phyloP scores from a whole-genome alignment of 2,797 vertebrate genomes.

The Thamnophis elegans region DNA sequence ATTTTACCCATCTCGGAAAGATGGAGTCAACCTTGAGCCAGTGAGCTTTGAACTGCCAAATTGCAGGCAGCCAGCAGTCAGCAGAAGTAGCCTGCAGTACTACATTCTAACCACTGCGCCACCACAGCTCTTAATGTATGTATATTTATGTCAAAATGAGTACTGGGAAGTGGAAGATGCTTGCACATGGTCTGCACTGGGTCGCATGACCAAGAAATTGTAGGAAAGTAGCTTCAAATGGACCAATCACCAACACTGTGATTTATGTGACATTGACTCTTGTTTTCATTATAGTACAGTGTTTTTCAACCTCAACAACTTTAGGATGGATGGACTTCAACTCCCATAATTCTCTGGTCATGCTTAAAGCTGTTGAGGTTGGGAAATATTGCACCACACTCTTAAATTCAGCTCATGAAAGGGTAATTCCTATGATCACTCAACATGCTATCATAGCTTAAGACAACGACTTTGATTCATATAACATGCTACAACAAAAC shows the following conservation, averaged over 20 bases:
- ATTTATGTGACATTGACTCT: background rate
- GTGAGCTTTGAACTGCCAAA: no score
- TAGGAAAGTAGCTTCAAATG: background rate
- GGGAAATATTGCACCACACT: background rate
- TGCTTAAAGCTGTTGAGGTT: background rate
- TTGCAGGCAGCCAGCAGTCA: no score
- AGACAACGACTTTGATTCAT: background rate
- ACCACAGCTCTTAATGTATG: no score
- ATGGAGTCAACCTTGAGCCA: no score
- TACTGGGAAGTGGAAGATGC: background rate
- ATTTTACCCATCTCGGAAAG: no score
- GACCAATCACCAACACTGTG: background rate
- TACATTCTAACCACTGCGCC: no score
- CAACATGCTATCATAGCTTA: background rate
- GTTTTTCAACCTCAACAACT: background rate
- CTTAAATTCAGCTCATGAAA: background rate
- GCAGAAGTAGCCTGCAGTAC: no score
- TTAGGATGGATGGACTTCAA: background rate
- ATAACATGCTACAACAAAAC: background rate
- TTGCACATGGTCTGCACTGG: background rate
- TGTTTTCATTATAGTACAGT: background rate
- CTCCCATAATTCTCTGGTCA: background rate
- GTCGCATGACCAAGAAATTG: background rate
- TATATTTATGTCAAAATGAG: background rate
- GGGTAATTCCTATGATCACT: background rate